Evolutionary conservation across 2,888 invertebrate species (phyloP).

Genomic region (Amblyjoppa proteus): DNA sequence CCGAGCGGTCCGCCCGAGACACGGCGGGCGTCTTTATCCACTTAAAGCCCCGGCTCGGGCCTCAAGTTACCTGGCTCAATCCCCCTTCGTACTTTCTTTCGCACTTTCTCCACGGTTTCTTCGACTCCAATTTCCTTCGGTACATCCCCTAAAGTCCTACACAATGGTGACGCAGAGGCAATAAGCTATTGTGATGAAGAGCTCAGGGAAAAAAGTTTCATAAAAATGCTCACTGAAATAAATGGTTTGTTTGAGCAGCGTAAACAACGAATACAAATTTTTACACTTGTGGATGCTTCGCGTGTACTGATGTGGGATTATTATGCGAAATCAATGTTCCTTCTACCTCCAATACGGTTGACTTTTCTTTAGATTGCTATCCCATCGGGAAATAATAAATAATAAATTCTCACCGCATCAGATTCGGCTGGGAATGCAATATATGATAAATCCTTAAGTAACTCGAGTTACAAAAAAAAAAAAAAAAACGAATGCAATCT

Average conservation of each 20-base stretch:
- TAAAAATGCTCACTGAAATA: neutral
- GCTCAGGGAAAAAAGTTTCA: neutral
- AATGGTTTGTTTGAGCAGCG: neutral
- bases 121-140: conserved; percentile 15
- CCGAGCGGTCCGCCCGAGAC: conserved; percentile 62
- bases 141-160: neutral
- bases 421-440: no score
- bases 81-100: conserved; percentile 25
- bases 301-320: no score
- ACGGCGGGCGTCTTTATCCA: conserved; percentile 73
- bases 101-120: conserved; percentile 30
- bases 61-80: conserved; percentile 54
- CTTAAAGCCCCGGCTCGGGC: conserved; percentile 70
- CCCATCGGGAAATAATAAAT: no score
- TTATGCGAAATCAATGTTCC: no score
- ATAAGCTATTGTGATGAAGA: neutral
- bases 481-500: neutral
- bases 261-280: neutral
- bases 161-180: neutral
- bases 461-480: neutral
- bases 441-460: no score
- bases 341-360: no score
- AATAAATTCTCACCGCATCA: no score
- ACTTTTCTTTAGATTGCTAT: no score
- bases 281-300: no score